Percentiles rank a stretch among this genome's conserved stretches.
Conservation (phyloP, 2,888 invertebrate species). For the Ctena decussata region DNA sequence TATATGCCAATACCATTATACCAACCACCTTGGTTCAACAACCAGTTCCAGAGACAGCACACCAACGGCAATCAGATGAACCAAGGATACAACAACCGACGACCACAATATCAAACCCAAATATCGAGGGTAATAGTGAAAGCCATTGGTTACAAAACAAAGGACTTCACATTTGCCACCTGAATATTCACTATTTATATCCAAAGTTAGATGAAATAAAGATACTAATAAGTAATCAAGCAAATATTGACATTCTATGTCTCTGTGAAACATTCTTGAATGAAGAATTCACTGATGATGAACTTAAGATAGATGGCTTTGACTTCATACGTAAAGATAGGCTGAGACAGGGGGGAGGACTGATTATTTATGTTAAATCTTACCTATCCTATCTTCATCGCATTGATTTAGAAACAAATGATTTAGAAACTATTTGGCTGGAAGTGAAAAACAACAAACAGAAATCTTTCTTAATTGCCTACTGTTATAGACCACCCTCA, state of each 20-base stretch:
- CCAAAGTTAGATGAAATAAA: conserved; percentile 7
- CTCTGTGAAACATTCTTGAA: conserved; percentile 2
- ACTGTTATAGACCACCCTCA: neutral
- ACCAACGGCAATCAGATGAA: neutral
- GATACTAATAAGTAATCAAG: neutral
- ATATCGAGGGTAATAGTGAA: neutral
- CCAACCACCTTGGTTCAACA: neutral
- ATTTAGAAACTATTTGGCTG: no score
- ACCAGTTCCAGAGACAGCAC: neutral
- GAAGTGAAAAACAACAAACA: neutral
- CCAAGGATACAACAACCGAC: neutral
- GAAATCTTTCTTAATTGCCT: neutral
- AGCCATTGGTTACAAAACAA: neutral
- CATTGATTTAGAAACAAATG: neutral
- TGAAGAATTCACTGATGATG: neutral
- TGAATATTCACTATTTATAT: neutral
- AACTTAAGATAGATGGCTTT: neutral
- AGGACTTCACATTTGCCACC: neutral
- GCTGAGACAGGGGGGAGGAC: neutral
- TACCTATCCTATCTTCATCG: neutral
- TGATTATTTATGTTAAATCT: neutral
- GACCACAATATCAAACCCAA: neutral
- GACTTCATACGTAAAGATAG: neutral
- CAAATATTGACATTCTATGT: no score
- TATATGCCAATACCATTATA: neutral